Base-by-base conservation (phyloP, 2,888 invertebrate genomes). In the Pteria penguin region DNA sequence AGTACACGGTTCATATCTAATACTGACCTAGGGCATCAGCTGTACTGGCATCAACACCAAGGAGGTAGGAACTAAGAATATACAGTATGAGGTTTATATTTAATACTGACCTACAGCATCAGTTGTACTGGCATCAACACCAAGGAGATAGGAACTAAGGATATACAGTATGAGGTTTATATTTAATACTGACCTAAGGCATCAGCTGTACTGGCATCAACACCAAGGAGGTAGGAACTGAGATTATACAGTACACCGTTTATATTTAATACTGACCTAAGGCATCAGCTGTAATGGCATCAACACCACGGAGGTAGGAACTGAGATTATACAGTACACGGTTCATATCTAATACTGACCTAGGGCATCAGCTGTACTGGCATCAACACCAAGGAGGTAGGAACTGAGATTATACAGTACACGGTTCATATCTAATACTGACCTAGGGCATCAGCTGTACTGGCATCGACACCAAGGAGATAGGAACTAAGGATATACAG, bases 381-480 rank as follows among this genome's bases (percentile, higher is more conserved):
- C 81, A 27, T 84, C 83, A 45, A 80, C 82, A 78, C 85, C 83
- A 22, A 86, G 80, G 33, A 88, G 80, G 60, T 87, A 81, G 32
- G 84, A 79, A 68, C 84, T 85, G 29, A 88, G 54, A 36, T 87
- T 79, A 14, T 2, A 52, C n/a, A 26, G 27, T 24, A 27, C 27
- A 27, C 24, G 32, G 4, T 1, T 63, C 31, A 31, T n/a, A 29
- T 8, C 2, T 11, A n/a, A 18, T 11, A 67, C 79, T 68, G 72
- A 88, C 88, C 88, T 68, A 86, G 80, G 18, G 86, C 79, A 77
- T 88, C 87, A 32, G 87, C 82, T 32, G 79, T 58, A 26, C 86
- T 83, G 18, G 86, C 82, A 27, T 84, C 83, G 45, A 80, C 82
- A 79, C 85, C 83, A 22, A 87, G 80, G 33, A 89, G 79, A 60